Base-by-base conservation (phyloP, 1,140 invertebrate genomes). In the Scaptomyza montana region DNA sequence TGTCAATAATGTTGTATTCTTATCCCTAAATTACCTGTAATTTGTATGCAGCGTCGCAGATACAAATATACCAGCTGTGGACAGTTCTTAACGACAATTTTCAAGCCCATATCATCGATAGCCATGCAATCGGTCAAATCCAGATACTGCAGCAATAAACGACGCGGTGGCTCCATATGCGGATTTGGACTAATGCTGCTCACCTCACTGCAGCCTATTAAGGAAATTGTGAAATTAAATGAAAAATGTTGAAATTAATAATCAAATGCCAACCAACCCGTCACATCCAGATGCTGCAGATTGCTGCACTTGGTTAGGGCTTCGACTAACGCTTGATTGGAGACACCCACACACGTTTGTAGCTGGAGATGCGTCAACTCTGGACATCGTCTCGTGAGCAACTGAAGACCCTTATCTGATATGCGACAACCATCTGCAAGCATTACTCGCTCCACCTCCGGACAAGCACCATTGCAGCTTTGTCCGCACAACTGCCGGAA, bases 11-110 rank as follows among this genome's bases (percentile, higher is more conserved):
- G 2, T 25, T 25, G 21, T 25, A 25, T 25, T 25, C 2, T 25
- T 3, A 25, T 25, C 21, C 3, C 21, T 25, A 25, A 30, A 72
- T 92, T 91, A 96, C 95, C 95, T 92, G 96, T 97, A 61, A 98
- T 95, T 92, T 96, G 95, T 79, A 95, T 94, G 92, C 98, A 98
- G 82, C 97, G 93, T 70, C 98, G 93, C 16, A 98, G 93, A 92
- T 98, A 98, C n/a, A 98, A 93, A 92, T 96, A 97, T 60, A 95
- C 95, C 43, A 98, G 93, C 75, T 97, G 96, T 2, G 97, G 96
- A 92, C 97, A 98, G 62, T 96, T 97, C 43, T 95, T 94, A 1
- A 98, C 95, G 39, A 98, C 95, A 10, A 96, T 94, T 66, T 96
- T 94, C 1, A 98, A 93, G 5, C 97, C 97, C 19, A 95, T 94